Conservation (phyloP, 2,888 invertebrate genomes). For the Epirrhoe tristata region DNA sequence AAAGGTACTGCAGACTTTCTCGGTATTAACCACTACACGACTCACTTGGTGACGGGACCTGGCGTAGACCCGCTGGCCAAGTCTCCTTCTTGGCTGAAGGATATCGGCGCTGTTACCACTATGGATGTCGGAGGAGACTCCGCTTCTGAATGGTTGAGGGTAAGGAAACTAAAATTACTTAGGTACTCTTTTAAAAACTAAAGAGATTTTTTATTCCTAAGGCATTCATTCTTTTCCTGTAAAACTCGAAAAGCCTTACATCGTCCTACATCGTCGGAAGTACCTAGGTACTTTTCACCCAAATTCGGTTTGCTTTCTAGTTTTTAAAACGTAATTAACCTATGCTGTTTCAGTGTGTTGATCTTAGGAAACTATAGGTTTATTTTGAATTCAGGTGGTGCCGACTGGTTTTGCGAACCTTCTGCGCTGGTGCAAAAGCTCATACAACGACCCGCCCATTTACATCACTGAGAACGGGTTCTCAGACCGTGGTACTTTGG, state of each 20-base stretch:
- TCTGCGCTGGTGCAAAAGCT: slow-evolving; percentile 85
- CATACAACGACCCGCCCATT: slow-evolving; percentile 84
- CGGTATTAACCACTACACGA: slow-evolving; percentile 83
- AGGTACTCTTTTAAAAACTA: too few relatives aligned
- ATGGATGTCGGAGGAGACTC: slow-evolving; percentile 78
- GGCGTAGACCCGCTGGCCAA: slow-evolving; percentile 75
- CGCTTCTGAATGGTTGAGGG: slow-evolving; percentile 81
- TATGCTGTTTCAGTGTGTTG: too few relatives aligned
- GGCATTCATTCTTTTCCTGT: too few relatives aligned
- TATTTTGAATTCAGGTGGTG: slow-evolving; percentile 66
- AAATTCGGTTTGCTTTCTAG: too few relatives aligned
- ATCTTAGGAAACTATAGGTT: too few relatives aligned
- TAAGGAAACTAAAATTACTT: too few relatives aligned
- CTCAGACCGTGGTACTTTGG: slow-evolving; percentile 77
- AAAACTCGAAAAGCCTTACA: too few relatives aligned
- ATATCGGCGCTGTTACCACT: slow-evolving; percentile 76
- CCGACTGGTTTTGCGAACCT: slow-evolving; percentile 86
- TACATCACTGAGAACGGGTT: slow-evolving; percentile 87
- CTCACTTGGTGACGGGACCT: slow-evolving; percentile 72
- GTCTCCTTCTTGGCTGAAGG: slow-evolving; percentile 80
- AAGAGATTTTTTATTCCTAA: too few relatives aligned
- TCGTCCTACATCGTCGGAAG: too few relatives aligned
- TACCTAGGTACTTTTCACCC: too few relatives aligned
- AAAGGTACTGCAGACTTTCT: slow-evolving; percentile 81
- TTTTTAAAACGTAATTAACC: too few relatives aligned